phyloP scores from a whole-genome alignment of 2,888 invertebrate species.

The Apantesis nais region DNA sequence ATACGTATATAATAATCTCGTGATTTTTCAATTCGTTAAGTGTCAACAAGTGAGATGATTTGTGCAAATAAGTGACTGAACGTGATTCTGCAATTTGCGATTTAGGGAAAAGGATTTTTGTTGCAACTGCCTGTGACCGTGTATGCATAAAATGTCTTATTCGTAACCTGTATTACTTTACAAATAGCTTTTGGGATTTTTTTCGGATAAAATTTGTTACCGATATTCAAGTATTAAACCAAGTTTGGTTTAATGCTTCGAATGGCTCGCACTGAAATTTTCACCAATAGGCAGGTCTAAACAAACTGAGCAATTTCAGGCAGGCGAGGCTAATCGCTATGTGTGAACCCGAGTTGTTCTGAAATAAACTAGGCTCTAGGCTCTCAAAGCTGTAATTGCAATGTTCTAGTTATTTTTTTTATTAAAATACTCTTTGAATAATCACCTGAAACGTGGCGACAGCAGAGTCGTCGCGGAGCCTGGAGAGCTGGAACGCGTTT shows the following conservation, averaged over 20 bases:
- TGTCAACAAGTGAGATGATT: background rate
- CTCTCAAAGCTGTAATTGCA: background rate
- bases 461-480: constrained; percentile 76
- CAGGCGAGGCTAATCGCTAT: too few relatives aligned
- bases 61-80: background rate
- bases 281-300: too few relatives aligned
- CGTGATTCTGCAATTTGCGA: constrained; percentile 11
- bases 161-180: background rate
- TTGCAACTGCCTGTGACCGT: background rate
- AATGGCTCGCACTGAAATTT: too few relatives aligned
- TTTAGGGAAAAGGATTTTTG: background rate
- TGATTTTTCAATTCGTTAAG: constrained; percentile 28
- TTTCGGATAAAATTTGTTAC: background rate
- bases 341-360: background rate
- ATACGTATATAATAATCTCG: constrained; percentile 17
- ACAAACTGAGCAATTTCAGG: too few relatives aligned
- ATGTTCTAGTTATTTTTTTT: background rate
- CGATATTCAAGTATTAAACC: too few relatives aligned
- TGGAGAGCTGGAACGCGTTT: constrained; percentile 80
- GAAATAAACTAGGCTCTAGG: background rate
- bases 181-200: background rate
- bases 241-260: too few relatives aligned
- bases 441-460: constrained; percentile 82
- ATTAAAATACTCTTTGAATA: constrained; percentile 1
- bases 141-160: background rate